phyloP scores from a whole-genome alignment of 2,797 vertebrate genomes.

The Pangasius larnaudii region DNA sequence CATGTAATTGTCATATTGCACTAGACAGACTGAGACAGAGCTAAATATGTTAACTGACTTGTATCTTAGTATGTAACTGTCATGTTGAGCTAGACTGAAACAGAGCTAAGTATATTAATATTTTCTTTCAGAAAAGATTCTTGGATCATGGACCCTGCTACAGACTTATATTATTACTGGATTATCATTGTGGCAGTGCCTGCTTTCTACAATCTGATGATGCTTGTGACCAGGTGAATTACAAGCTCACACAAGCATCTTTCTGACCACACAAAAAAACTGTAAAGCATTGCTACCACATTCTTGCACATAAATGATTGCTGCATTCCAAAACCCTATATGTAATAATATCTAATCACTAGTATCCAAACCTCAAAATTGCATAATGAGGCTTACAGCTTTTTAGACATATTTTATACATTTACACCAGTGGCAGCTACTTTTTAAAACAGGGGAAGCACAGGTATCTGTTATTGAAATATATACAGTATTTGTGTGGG shows the following conservation, averaged over 20 bases:
- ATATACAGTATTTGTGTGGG: no score
- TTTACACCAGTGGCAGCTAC: neutral
- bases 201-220: conserved; percentile 92
- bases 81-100: no score
- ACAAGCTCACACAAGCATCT: neutral
- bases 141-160: conserved; percentile 89
- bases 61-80: neutral
- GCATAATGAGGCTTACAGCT: neutral
- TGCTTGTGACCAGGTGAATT: conserved; percentile 89
- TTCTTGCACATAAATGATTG: neutral
- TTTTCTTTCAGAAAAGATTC: conserved; percentile 80
- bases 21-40: neutral
- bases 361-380: neutral
- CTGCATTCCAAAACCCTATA: neutral
- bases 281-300: neutral
- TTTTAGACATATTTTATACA: neutral
- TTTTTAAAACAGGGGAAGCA: neutral
- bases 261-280: neutral
- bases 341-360: neutral
- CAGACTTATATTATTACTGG: conserved; percentile 91
- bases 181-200: conserved; percentile 82
- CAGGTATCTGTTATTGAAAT: no score
- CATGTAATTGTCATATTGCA: neutral
- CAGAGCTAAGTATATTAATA: neutral
- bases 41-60: neutral